Evolutionary conservation across 1,140 invertebrate species (phyloP), one percentile per base, ranked within the genome.

Genomic region (Scaptomyza hsui): DNA sequence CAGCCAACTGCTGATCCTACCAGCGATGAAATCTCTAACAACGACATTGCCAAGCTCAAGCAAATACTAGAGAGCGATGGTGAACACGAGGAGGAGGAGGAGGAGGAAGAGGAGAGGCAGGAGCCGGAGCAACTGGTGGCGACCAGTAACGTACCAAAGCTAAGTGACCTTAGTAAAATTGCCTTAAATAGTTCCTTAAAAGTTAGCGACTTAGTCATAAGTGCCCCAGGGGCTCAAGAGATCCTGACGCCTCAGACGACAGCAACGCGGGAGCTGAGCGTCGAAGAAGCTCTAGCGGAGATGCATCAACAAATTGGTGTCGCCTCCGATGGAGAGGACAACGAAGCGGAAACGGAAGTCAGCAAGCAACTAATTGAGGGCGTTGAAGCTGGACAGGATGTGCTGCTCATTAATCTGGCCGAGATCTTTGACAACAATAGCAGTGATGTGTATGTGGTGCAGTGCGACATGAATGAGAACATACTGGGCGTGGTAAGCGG

Each of bases 141-240:
- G 13, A 2, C 19, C 35, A 52, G 18, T 48, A 72, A 24, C 51
- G 75, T 90, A 88, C 88, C 90, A 77, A 91, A 91, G 86, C 72
- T 91, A 91, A 91, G 90, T 91, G 90, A 90, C 78, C 90, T 91
- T 91, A 91, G 90, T 89, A 89, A 88, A 72, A 89, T 71, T 91
- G 90, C 90, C 85, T 90, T 91, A 91, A 89, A 88, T 80, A 90
- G 82, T 89, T 91, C 82, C 86, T 91, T 88, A 88, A 72, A 72
- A 49, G 29, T 39, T 69, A 70, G 72, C 59, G 78, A 83, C 19
- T 49, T 79, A 85, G 75, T 39, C 19, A 37, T 78, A 78, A 81
- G 78, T 49, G 37, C 24, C 10, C 42, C 45, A 19, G 39, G 15
- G 13, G 42, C 13, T 24, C 15, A 1, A 51, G 6, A 24, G 51